Conservation (phyloP, 2,797 vertebrate species). For the Clamator glandarius region DNA sequence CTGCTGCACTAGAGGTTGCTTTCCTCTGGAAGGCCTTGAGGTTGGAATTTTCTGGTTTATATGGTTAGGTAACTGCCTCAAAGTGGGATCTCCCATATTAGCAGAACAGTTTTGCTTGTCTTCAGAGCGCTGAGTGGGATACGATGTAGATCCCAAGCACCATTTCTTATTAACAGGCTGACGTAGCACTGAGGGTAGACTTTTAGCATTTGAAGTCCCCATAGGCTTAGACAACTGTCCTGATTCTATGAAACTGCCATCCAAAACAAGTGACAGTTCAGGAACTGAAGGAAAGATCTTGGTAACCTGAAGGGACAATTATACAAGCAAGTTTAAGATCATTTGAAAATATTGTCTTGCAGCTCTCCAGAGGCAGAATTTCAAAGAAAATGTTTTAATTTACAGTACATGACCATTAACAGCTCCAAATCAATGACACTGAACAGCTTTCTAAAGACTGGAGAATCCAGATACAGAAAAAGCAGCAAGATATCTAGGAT, state of each 20-base stretch:
- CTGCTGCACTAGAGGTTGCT: slow-evolving; percentile 46
- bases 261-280: slow-evolving; percentile 92
- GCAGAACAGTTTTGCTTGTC: slow-evolving; percentile 34
- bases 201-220: slow-evolving; percentile 37
- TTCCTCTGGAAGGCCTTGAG: slow-evolving; percentile 61
- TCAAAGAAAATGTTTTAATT: neutral
- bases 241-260: slow-evolving; percentile 81
- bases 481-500: neutral
- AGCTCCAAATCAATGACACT: neutral
- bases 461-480: neutral
- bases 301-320: slow-evolving; percentile 78
- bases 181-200: slow-evolving; percentile 11
- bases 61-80: slow-evolving; percentile 59
- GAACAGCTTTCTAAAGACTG: neutral
- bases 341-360: neutral
- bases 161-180: slow-evolving; percentile 40
- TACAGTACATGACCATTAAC: neutral
- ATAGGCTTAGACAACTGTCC: slow-evolving; percentile 39
- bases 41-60: slow-evolving; percentile 45
- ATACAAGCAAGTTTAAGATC: neutral
- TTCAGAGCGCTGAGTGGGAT: slow-evolving; percentile 25
- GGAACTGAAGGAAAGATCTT: slow-evolving; percentile 92
- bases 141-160: neutral
- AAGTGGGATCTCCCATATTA: slow-evolving; percentile 41
- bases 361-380: neutral